Conservation (phyloP, 53 echinoderm and acorn worm genomes). For the Antedon mediterranea region DNA sequence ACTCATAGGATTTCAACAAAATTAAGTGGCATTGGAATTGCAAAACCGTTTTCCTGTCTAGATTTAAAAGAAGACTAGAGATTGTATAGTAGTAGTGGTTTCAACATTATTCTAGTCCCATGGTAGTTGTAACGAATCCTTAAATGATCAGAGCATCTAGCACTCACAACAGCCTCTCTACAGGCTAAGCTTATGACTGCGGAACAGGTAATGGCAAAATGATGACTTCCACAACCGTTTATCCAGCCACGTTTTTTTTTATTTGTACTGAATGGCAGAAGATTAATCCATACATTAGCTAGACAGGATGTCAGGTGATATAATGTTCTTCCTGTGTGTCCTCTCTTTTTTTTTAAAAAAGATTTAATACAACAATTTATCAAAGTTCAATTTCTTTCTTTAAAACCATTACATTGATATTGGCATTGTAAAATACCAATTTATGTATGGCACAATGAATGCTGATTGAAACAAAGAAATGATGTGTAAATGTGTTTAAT, state of each 20-base stretch:
- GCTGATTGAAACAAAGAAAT: no score
- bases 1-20: neutral
- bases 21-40: neutral
- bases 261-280: neutral
- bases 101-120: neutral
- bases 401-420: no score
- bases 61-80: neutral
- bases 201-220: conserved; percentile 1
- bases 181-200: neutral
- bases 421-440: no score
- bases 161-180: no score
- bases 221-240: neutral
- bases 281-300: neutral
- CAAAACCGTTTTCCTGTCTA: neutral
- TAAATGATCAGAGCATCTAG: neutral
- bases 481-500: no score
- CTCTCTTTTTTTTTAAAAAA: neutral
- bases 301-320: neutral
- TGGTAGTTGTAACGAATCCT: neutral
- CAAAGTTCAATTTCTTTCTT: no score
- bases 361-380: neutral
- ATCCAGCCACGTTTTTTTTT: neutral
- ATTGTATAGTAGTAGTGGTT: neutral
- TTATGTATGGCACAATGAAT: no score
- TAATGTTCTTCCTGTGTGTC: neutral